Base-by-base conservation (phyloP, 2,797 vertebrate species). In the Antennarius maculatus region DNA sequence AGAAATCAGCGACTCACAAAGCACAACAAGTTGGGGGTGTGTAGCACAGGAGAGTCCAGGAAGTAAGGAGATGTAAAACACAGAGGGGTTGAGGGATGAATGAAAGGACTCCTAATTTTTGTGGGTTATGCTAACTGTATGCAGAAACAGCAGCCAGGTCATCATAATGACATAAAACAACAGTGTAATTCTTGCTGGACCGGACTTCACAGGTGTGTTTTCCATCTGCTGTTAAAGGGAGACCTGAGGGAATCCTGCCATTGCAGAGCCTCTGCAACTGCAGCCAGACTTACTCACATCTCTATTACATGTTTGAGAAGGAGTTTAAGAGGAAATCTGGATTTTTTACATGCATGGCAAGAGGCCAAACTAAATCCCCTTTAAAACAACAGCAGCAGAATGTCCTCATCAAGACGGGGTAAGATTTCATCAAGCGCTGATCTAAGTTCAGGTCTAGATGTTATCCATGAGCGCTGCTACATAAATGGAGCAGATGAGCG, bases 331-430 rank as follows among this genome's bases (percentile, higher is more conserved):
- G 84, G 76, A 90, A 90, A 92, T 91, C 85, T 91, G 86, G 85
- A 84, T 71, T 84, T 91, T 91, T 90, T 90, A 90, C 83, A 89
- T 66, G 79, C 47, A 68, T 91, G 91, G 89, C 89, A 67, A 61
- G 34, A 74, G 54, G 84, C 91, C 90, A 91, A 88, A 66, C 81
- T 80, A 86, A 89, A 90, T 89, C 82, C 82, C 87, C 86, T 90
- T 87, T 82, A 90, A 91, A 88, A 83, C 87, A 85, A 83, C 89
- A 88, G 87, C 84, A 86, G 86, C 80, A 84, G 84, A 80, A 88
- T 89, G 84, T 88, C 84, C 76, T 89, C 77, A 79, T 53, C 60
- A 71, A 76, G 79, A 86, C 69, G 71, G 84, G 61, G 77, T 90
- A 85, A 42, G 66, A 83, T 88, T 90, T 88, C 84, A 80, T 77